Base-by-base conservation (phyloP, 1,140 invertebrate genomes). In the Hypothenemus hampei region DNA sequence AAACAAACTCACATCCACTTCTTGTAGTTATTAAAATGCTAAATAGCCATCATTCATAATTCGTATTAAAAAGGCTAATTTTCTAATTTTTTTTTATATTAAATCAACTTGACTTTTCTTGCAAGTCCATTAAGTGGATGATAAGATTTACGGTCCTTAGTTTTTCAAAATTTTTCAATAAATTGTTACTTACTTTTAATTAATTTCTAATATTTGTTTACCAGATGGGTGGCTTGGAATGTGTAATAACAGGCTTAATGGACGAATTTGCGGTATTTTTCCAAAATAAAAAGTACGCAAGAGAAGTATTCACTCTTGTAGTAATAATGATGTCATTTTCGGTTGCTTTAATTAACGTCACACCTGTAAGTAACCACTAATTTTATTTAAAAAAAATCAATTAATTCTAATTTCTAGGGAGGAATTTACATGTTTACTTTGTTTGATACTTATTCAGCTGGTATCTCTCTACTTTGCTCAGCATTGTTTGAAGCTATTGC, bases 401-500 rank as follows among this genome's bases (percentile, higher is more conserved):
- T n/a, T n/a, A n/a, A n/a, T 16, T 19, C 18, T 3, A 13, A 4
- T 43, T 40, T 63, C 76, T 68, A 93, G 90, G 91, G 91, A 41
- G 91, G 91, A 5, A 89, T 88, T 62, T 93, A 92, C 71, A 81
- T 93, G 67, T 87, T 94, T 33, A 82, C 89, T 65, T 73, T 94
- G 22, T 74, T 94, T 56, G 88, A 92, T 72, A 83, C 85, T 1
- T 92, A 91, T 67, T 88, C 89, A 10, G 89, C 90, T 16, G 87
- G 90, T 2, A 87, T 92, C 60, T 89, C 91, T 6, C 77, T 94
- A 13, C 75, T 95, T 1, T 91, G 93, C 68, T 89, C 93, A 18
- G 91, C 92, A 2, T 81, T 93, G 39, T 84, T 92, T 60, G 91
- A 95, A 77, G 84, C 87, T n/a, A 77, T 91, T 7, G 89, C 88